Evolutionary conservation across 2,113 vertebrate species (phyloP).

Genomic region (Mastomys coucha): DNA sequence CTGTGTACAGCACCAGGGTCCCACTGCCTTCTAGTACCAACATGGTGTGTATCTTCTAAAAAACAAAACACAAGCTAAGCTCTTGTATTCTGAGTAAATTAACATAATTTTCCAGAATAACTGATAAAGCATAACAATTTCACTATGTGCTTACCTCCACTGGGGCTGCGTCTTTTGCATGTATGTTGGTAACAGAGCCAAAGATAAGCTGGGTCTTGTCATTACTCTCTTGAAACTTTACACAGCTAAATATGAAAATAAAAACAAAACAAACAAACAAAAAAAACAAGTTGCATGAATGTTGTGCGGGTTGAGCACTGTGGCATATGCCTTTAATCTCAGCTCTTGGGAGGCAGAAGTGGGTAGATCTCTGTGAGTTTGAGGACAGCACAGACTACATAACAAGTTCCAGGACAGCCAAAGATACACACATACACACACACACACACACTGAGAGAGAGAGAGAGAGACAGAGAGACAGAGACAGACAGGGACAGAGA

Average conservation of each 20-base stretch:
- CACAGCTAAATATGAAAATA: conserved; percentile 89
- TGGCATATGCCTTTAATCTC: not conserved
- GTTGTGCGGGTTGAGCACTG: not conserved
- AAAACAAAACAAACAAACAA: conserved; percentile 29
- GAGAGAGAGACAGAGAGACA: not conserved
- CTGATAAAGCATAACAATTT: not conserved
- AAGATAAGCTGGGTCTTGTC: conserved; percentile 96
- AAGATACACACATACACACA: not conserved
- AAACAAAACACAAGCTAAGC: conserved; percentile 47
- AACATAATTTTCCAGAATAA: not conserved
- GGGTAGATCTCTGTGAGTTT: not conserved
- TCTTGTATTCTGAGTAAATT: conserved; percentile 1
- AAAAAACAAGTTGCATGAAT: not conserved
- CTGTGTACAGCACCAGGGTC: conserved; percentile 96
- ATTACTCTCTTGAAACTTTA: conserved; percentile 97
- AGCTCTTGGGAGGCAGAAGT: not conserved
- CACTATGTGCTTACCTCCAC: conserved; percentile 88
- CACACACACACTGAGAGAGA: not conserved
- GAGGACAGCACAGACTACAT: not conserved
- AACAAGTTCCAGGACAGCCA: not conserved
- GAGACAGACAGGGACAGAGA: not conserved
- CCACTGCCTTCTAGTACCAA: conserved; percentile 95
- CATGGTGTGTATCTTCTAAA: conserved; percentile 93
- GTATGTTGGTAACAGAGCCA: conserved; percentile 92
- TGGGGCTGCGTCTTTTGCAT: conserved; percentile 96